Conservation (phyloP, 2,888 invertebrate genomes). For the Drosophila antonietae region DNA sequence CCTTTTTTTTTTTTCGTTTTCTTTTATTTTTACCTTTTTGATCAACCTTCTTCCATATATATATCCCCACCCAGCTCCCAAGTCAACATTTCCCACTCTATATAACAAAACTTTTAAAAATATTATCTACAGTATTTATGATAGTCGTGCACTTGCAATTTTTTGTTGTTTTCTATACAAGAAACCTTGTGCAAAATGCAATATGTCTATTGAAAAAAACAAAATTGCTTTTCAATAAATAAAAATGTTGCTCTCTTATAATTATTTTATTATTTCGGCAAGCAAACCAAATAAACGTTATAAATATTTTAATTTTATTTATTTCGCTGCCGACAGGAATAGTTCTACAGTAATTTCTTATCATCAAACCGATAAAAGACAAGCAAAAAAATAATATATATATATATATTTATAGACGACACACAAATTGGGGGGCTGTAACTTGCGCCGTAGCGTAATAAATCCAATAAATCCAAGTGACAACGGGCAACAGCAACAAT, state of each 20-base stretch:
- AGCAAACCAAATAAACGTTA: slow-evolving; percentile 1
- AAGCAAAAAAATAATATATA: neutral
- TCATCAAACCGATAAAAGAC: neutral
- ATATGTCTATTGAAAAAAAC: slow-evolving; percentile 17
- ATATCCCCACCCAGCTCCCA: no score
- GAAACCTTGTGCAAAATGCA: slow-evolving; percentile 11
- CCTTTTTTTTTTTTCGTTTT: no score
- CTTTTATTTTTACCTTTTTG: no score
- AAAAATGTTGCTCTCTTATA: slow-evolving; percentile 21
- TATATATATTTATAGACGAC: neutral
- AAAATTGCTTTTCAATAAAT: slow-evolving; percentile 53
- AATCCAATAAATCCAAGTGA: slow-evolving; percentile 56
- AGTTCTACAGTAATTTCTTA: slow-evolving; percentile 5
- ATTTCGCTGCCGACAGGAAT: neutral
- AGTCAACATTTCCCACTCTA: no score
- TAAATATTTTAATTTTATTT: slow-evolving; percentile 23
- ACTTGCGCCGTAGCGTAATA: slow-evolving; percentile 29
- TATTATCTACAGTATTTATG: neutral
- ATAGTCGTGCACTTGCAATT: neutral
- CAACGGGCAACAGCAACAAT: slow-evolving; percentile 23
- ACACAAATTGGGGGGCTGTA: slow-evolving; percentile 10
- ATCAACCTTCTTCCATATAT: no score
- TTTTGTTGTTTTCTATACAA: neutral
- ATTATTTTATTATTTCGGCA: slow-evolving; percentile 38
- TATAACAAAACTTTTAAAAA: no score